phyloP scores from a whole-genome alignment of 1,140 invertebrate genomes.

The Propsilocerus akamusi region DNA sequence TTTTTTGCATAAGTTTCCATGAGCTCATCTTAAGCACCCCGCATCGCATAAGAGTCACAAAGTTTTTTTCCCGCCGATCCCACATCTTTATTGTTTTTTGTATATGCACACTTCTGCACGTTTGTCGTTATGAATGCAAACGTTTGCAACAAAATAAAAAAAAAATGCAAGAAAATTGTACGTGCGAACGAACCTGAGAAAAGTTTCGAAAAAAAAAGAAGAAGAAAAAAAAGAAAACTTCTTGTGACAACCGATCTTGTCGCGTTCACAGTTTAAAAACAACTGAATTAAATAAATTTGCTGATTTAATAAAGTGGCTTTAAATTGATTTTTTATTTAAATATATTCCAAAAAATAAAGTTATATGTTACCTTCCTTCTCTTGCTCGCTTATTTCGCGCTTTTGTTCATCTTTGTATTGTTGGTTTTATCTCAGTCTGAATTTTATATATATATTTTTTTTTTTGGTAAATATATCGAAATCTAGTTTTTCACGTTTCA shows the following conservation, averaged over 20 bases:
- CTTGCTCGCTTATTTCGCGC: background rate
- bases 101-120: too few species aligned
- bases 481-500: slow-evolving; percentile 2
- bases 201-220: background rate
- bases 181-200: too few species aligned
- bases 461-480: too few species aligned
- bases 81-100: too few species aligned
- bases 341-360: too few species aligned
- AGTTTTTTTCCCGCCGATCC: background rate
- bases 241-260: background rate
- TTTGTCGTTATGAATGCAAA: too few species aligned
- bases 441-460: too few species aligned
- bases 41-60: background rate
- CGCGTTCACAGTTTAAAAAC: background rate
- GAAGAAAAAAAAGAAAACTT: background rate
- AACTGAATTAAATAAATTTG: background rate
- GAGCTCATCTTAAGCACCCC: background rate
- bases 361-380: background rate
- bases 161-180: too few species aligned
- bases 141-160: too few species aligned
- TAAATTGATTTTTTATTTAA: background rate
- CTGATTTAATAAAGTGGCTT: background rate
- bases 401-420: background rate
- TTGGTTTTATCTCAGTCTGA: too few species aligned
- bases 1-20: too few species aligned